A percentile compares a stretch with the other conserved stretches of the same genome.
Evolutionary conservation across 2,888 invertebrate species (phyloP).

Genomic region (Limulus polyphemus): DNA sequence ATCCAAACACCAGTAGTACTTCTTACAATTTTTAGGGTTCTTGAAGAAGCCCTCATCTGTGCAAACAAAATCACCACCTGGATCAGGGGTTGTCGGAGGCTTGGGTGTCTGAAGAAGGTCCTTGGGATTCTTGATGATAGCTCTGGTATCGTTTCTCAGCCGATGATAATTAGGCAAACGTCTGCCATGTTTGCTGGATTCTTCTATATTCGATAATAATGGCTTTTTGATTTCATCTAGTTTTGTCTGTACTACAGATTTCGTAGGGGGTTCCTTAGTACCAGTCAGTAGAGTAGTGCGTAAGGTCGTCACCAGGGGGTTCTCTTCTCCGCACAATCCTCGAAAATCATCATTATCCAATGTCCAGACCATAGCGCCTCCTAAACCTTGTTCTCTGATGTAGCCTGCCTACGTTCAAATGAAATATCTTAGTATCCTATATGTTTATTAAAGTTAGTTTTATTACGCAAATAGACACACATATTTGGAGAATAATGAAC

Average conservation of each 20-base stretch:
- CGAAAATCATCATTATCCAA: slow-evolving; percentile 90
- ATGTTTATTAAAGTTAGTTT: too few relatives aligned
- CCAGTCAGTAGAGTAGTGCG: slow-evolving; percentile 18
- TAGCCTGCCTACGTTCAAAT: slow-evolving; percentile 49
- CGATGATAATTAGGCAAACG: background rate
- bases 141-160: slow-evolving; percentile 4
- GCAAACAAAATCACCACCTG: slow-evolving; percentile 64
- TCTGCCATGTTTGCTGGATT: background rate
- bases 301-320: slow-evolving; percentile 71
- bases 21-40: slow-evolving; percentile 83
- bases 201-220: background rate
- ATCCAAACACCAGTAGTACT: slow-evolving; percentile 87
- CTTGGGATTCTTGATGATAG: slow-evolving; percentile 4
- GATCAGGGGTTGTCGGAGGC: slow-evolving; percentile 80
- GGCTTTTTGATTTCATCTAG: too few relatives aligned
- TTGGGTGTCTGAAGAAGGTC: slow-evolving; percentile 48
- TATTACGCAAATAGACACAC: too few relatives aligned
- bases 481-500: too few relatives aligned
- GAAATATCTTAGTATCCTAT: too few relatives aligned
- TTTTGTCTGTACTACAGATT: slow-evolving; percentile 11
- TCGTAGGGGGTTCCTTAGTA: slow-evolving; percentile 19
- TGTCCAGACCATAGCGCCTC: slow-evolving; percentile 87
- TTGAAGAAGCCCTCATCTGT: slow-evolving; percentile 85
- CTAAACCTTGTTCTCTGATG: slow-evolving; percentile 67
- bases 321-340: slow-evolving; percentile 69